Percentiles rank a stretch among this genome's conserved stretches.
Conservation (phyloP, 1,140 invertebrate genomes). For the Macrobrachium rosenbergii region DNA sequence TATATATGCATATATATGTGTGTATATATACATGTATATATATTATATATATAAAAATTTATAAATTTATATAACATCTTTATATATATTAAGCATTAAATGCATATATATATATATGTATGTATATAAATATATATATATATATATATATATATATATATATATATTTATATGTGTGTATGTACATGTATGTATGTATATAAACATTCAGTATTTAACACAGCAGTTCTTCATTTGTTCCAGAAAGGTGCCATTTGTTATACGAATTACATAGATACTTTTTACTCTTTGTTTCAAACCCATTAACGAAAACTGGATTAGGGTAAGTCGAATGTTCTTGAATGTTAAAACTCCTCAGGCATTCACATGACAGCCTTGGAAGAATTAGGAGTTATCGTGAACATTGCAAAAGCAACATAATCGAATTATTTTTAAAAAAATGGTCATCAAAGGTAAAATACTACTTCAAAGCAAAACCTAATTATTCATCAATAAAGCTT, state of each 20-base stretch:
- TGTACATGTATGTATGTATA: background rate
- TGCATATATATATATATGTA: slow-evolving; percentile 7
- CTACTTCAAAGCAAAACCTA: too few relatives aligned
- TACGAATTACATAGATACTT: too few relatives aligned
- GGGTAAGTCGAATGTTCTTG: background rate
- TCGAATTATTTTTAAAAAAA: too few relatives aligned
- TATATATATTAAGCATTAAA: slow-evolving; percentile 14
- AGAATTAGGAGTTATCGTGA: too few relatives aligned
- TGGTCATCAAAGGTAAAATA: too few relatives aligned
- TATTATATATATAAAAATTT: background rate
- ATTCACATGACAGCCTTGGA: background rate
- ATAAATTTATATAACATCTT: background rate
- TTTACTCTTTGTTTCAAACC: too few relatives aligned
- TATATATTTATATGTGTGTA: background rate
- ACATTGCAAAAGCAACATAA: background rate
- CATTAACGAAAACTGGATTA: too few relatives aligned
- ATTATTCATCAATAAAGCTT: too few relatives aligned
- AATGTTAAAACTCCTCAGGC: background rate
- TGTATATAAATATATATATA: background rate
- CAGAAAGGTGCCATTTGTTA: too few relatives aligned
- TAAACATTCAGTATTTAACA: too few relatives aligned
- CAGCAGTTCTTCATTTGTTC: too few relatives aligned
- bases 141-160: slow-evolving; percentile 6
- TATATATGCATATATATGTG: background rate
- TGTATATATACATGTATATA: background rate